These are phyloP conservation scores for Galagoides demidoff DNA, from an alignment of 2,797 vertebrate species.

Conservation along the genomic window DNA sequence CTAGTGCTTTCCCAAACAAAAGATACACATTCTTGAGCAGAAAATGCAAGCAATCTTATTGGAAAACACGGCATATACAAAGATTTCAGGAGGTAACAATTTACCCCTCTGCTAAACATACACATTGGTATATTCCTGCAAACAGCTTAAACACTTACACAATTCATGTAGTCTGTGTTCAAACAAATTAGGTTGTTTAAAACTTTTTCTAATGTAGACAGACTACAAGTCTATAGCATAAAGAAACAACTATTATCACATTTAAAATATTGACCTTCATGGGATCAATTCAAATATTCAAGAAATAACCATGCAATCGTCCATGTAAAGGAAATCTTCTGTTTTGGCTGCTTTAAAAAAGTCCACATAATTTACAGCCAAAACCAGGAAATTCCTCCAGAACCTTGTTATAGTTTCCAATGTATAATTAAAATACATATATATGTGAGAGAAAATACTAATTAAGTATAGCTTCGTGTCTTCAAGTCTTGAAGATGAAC, in stretches of 20 bases:
- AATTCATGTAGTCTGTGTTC: conserved; percentile 89
- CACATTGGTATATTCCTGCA: conserved; percentile 88
- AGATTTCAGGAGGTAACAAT: conserved; percentile 86
- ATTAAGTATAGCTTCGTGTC: conserved; percentile 85
- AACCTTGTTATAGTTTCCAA: conserved; percentile 88
- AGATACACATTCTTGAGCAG: conserved; percentile 84
- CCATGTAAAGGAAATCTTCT: conserved; percentile 86
- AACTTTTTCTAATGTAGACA: conserved; percentile 80
- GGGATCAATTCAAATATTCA: conserved; percentile 72
- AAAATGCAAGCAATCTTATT: conserved; percentile 87
- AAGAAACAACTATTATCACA: conserved; percentile 76
- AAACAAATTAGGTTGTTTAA: conserved; percentile 89
- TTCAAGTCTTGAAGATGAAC: conserved; percentile 86
- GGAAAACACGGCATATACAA: conserved; percentile 88
- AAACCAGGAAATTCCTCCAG: conserved; percentile 87
- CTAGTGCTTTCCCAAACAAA: conserved; percentile 88
- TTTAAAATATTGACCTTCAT: conserved; percentile 80
- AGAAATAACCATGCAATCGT: conserved; percentile 84
- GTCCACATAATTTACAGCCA: conserved; percentile 88
- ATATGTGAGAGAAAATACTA: conserved; percentile 78
- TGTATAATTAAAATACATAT: conserved; percentile 81
- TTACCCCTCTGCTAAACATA: conserved; percentile 86
- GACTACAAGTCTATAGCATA: conserved; percentile 84
- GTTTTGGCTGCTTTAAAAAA: conserved; percentile 85
- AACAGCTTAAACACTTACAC: conserved; percentile 87